A percentile compares a stretch with the other conserved stretches of the same genome.
These are phyloP conservation scores for Chironomus tentans DNA, from an alignment of 2,888 invertebrate genomes.

Conservation along the genomic window DNA sequence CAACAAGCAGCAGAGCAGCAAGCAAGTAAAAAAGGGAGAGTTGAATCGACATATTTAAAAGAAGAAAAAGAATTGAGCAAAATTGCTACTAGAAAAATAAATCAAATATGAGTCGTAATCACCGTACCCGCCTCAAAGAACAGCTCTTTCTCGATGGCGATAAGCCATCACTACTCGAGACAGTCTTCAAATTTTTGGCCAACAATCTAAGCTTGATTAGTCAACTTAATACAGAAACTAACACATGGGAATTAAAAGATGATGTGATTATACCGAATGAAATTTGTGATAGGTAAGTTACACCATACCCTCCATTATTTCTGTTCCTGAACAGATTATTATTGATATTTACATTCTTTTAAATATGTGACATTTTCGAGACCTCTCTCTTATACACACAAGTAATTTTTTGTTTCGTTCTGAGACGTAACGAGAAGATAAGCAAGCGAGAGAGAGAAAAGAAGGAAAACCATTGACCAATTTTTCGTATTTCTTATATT, in stretches of 20 bases:
- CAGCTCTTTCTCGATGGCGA: slow-evolving; percentile 42
- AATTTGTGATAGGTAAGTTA: slow-evolving; percentile 51
- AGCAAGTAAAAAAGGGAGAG: neutral
- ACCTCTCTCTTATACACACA: neutral
- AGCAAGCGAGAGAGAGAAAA: too few relatives aligned
- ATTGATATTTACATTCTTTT: neutral
- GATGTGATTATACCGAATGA: slow-evolving; percentile 58
- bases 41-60: neutral
- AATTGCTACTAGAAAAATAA: neutral
- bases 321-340: neutral
- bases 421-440: neutral
- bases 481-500: neutral
- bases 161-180: slow-evolving; percentile 40
- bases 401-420: neutral
- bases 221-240: slow-evolving; percentile 32
- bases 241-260: slow-evolving; percentile 43
- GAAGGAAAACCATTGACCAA: neutral
- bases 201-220: slow-evolving; percentile 40
- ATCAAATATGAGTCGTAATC: slow-evolving; percentile 20
- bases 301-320: neutral
- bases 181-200: slow-evolving; percentile 40
- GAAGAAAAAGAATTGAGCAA: neutral
- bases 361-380: neutral
- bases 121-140: slow-evolving; percentile 40
- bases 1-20: neutral